Conservation (phyloP, 1,140 invertebrate genomes). For the Drosophila athabasca region DNA sequence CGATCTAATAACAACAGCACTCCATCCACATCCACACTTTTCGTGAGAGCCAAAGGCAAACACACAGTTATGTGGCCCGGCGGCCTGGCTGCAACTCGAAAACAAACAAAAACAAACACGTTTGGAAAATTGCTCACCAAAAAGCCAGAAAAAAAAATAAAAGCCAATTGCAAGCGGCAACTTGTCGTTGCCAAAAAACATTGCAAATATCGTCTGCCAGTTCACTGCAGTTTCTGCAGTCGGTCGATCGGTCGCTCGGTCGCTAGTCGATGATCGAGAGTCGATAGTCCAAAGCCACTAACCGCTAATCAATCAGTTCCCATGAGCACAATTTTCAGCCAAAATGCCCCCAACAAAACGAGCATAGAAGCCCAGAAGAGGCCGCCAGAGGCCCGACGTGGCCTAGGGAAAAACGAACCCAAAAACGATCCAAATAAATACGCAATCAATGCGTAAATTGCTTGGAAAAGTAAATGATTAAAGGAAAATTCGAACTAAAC, state of each 20-base stretch:
- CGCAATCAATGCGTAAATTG: constrained; percentile 68
- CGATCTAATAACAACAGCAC: constrained; percentile 9
- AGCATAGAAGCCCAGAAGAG: constrained; percentile 3
- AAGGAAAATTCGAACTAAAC: constrained; percentile 31
- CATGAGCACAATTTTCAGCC: constrained; percentile 71
- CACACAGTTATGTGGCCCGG: no score
- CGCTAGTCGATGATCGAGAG: constrained; percentile 48
- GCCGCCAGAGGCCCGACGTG: no score
- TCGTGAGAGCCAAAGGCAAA: constrained; percentile 43
- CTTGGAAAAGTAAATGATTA: constrained; percentile 37
- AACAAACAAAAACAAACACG: constrained; percentile 65
- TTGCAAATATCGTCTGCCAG: constrained; percentile 73
- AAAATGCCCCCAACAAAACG: constrained; percentile 65
- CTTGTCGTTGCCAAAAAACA: constrained; percentile 79
- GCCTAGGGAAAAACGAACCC: constrained; percentile 44
- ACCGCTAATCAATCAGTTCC: constrained; percentile 80
- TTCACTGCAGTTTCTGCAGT: constrained; percentile 22
- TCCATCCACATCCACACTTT: constrained; percentile 10
- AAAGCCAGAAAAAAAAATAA: constrained; percentile 37
- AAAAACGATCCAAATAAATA: constrained; percentile 44
- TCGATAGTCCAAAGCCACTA: constrained; percentile 45
- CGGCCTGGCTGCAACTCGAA: constrained; percentile 3
- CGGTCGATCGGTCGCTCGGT: constrained; percentile 4
- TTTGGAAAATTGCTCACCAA: constrained; percentile 70
- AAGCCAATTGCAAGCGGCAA: constrained; percentile 54